These are phyloP conservation scores for Semnornis frantzii DNA, from an alignment of 2,113 vertebrate species.

Conservation along the genomic window DNA sequence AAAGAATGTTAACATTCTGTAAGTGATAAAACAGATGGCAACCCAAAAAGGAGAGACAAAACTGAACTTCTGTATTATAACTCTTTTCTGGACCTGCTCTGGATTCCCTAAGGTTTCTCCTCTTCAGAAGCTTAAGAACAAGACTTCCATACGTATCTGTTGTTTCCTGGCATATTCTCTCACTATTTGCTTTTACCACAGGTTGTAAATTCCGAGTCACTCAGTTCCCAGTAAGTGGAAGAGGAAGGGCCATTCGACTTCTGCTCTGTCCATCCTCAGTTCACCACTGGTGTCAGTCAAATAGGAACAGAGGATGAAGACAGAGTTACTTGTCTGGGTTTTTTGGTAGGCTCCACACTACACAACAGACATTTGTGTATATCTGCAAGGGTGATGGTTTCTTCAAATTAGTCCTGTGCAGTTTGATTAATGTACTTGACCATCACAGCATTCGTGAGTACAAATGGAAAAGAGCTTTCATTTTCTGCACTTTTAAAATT, in stretches of 20 bases:
- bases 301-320: neutral
- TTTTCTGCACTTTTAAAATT: neutral
- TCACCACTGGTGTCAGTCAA: neutral
- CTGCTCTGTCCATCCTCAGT: neutral
- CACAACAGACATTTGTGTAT: neutral
- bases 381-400: neutral
- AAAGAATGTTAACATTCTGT: conserved; percentile 80
- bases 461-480: neutral
- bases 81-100: conserved; percentile 40
- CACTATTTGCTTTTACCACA: neutral
- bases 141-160: neutral
- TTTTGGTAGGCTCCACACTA: neutral
- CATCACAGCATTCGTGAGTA: neutral
- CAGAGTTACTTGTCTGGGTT: neutral
- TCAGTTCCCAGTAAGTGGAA: neutral
- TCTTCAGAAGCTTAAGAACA: conserved; percentile 17
- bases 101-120: conserved; percentile 31
- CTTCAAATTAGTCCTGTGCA: neutral
- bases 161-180: neutral
- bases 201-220: neutral
- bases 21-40: conserved; percentile 78
- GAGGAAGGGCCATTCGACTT: neutral
- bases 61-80: conserved; percentile 47
- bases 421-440: neutral
- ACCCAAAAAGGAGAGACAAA: conserved; percentile 68